Conservation (phyloP, 1,140 invertebrate species). For the Lanistes nyassanus region DNA sequence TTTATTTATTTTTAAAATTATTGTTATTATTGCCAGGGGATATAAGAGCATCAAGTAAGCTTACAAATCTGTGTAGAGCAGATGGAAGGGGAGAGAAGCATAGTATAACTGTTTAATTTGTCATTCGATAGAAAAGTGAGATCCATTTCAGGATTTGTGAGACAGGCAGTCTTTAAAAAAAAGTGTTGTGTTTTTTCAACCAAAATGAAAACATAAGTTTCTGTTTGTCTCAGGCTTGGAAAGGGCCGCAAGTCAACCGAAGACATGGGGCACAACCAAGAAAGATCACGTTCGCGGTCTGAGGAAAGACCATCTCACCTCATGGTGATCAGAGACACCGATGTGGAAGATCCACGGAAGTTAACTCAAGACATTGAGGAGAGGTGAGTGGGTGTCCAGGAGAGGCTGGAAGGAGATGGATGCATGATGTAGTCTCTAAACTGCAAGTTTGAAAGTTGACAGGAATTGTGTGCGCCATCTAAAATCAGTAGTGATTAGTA, state of each 20-base stretch:
- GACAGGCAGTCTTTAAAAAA: too few relatives aligned
- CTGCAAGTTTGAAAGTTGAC: conserved; percentile 6
- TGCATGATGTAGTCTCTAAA: neutral
- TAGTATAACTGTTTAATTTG: too few relatives aligned
- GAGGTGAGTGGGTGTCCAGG: conserved; percentile 13
- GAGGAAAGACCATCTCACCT: conserved; percentile 27
- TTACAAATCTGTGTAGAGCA: too few relatives aligned
- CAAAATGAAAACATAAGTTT: neutral
- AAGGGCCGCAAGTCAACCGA: conserved; percentile 46
- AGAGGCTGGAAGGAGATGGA: conserved; percentile 1
- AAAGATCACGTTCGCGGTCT: conserved; percentile 12
- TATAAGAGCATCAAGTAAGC: too few relatives aligned
- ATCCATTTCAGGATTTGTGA: too few relatives aligned
- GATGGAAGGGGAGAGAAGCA: too few relatives aligned
- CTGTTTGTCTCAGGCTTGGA: conserved; percentile 37
- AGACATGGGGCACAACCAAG: conserved; percentile 25
- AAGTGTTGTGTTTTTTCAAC: too few relatives aligned
- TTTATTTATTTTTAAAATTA: too few relatives aligned
- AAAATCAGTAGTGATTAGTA: neutral
- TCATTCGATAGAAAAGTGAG: too few relatives aligned
- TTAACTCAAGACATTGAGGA: conserved; percentile 11
- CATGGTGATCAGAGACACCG: neutral
- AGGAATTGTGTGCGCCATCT: neutral
- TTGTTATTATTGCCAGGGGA: too few relatives aligned
- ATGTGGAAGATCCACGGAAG: neutral